Conservation (phyloP, 2,797 vertebrate species). For the Liparis tanakae region DNA sequence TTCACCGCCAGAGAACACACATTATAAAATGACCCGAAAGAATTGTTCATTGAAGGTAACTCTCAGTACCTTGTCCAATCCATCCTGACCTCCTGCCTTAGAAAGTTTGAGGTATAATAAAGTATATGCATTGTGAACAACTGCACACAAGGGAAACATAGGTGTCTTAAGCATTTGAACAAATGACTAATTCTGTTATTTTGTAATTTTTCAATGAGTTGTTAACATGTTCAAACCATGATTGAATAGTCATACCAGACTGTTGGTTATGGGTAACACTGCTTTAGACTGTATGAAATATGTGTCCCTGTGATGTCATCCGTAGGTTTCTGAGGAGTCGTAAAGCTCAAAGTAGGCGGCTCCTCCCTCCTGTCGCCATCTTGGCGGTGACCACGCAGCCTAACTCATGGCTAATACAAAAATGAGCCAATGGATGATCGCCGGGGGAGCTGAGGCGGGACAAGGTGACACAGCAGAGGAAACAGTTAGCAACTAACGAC, state of each 20-base stretch:
- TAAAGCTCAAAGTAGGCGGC: no score
- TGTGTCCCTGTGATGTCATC: neutral
- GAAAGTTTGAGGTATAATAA: neutral
- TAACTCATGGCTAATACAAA: no score
- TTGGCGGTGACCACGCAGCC: no score
- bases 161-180: neutral
- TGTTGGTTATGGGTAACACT: neutral
- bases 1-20: neutral
- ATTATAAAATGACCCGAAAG: neutral
- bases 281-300: neutral
- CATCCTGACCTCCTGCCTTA: neutral
- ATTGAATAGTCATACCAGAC: neutral
- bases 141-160: neutral
- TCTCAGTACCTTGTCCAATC: neutral
- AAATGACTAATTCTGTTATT: neutral
- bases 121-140: neutral
- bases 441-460: no score
- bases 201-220: neutral
- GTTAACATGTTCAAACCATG: no score
- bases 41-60: neutral
- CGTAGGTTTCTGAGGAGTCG: no score
- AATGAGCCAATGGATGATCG: no score
- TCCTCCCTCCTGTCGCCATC: no score
- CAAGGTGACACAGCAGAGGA: no score
- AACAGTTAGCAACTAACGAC: no score